phyloP scores from a whole-genome alignment of 2,113 vertebrate genomes.

The Mellivora capensis region DNA sequence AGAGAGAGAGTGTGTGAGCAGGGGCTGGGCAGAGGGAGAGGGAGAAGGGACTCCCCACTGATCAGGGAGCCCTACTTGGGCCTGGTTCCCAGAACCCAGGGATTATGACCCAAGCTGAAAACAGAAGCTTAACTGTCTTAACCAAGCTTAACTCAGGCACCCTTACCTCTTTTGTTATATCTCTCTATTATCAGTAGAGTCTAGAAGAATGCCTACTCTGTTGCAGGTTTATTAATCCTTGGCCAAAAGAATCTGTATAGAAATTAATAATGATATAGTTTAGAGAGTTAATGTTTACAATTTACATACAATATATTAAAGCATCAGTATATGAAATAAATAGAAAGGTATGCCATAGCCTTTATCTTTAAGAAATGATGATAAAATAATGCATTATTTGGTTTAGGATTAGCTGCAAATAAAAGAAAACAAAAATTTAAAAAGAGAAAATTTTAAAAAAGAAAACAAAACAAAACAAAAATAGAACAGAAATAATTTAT shows the following conservation, averaged over 20 bases:
- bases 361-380: background rate
- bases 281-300: background rate
- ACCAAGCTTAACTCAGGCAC: background rate
- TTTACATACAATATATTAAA: background rate
- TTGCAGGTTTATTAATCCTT: background rate
- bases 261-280: background rate
- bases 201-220: background rate
- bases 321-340: background rate
- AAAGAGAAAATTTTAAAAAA: background rate
- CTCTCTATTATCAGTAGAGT: background rate
- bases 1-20: background rate
- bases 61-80: background rate
- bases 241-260: background rate
- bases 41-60: background rate
- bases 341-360: background rate
- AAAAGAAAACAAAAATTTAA: background rate
- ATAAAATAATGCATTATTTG: background rate
- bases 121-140: background rate
- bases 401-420: background rate
- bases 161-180: background rate
- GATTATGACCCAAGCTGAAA: background rate
- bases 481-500: background rate
- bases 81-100: background rate
- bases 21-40: background rate
- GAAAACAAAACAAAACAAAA: background rate